Percentiles rank a stretch among this genome's conserved stretches.
Conservation (phyloP, 2,113 vertebrate species). For the Laticauda colubrina region DNA sequence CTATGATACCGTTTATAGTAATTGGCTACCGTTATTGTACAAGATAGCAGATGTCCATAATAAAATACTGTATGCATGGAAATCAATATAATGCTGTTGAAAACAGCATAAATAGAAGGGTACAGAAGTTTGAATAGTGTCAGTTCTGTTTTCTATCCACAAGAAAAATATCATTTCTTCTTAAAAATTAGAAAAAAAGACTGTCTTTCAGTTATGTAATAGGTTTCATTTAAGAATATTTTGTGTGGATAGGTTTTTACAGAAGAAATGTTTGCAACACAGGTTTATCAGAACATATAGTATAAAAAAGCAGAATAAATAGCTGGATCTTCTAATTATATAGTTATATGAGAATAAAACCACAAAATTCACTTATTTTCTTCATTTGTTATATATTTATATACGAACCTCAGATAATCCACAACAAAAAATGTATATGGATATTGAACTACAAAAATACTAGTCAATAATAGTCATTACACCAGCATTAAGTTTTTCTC, state of each 20-base stretch:
- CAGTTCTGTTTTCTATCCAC: neutral
- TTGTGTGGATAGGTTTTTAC: neutral
- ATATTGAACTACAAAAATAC: neutral
- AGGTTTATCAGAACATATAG: neutral
- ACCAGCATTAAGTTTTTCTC: neutral
- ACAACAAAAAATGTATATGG: neutral
- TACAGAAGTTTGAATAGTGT: accelerated
- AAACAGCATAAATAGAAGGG: neutral
- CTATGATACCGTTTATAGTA: slow-evolving; percentile 20
- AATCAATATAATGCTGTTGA: slow-evolving; percentile 14
- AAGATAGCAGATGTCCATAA: slow-evolving; percentile 22
- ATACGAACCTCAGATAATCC: neutral
- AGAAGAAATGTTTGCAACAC: neutral
- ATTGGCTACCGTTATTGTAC: slow-evolving; percentile 6
- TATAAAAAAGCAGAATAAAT: neutral
- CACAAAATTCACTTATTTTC: neutral
- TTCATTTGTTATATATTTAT: neutral
- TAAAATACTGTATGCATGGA: slow-evolving; percentile 10
- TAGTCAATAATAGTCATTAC: neutral
- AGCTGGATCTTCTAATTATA: neutral
- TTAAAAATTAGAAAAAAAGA: neutral
- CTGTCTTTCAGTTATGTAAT: neutral
- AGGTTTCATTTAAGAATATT: neutral
- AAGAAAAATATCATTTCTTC: neutral
- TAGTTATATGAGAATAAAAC: neutral